Evolutionary conservation across 2,113 vertebrate genomes (phyloP), one percentile per base, ranked within the genome.

Genomic region (Pterocles gutturalis): DNA sequence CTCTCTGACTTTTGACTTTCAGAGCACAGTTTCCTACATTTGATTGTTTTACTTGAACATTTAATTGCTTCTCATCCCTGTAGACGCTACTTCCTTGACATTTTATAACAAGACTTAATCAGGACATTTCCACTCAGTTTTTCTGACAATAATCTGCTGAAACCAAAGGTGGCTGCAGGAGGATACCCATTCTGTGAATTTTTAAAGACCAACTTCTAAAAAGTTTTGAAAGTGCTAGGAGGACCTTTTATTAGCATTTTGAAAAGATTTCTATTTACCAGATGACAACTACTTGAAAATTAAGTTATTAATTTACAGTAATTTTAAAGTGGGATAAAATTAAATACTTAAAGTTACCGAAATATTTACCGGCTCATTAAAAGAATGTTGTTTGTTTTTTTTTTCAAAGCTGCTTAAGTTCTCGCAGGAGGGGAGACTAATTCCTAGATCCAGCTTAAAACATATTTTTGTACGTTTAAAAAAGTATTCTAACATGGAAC

Each of bases 61-160:
- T 88, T 97, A 90, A 92, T 96, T 95, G 12, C 71, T 87, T 92
- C 76, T 94, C 21, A 78, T 75, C 80, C 33, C 43, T 83, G 55
- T 36, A 88, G 96, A 92, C 0, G 0, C 75, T 83, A n/a, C 60
- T 88, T 90, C 34, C 48, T 51, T 95, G 88, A 81, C 83, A 94
- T 95, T 95, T 92, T 84, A 31, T 90, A 83, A 48, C 17, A 83
- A 83, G 82, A 81, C 34, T 83, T 88, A 91, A 85, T 95, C 78
- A 91, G 87, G 84, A 85, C 34, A 67, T 78, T 95, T 94, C 60
- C 2, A 0, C 55, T 82, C 13, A 21, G 12, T 87, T 93, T 94
- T 85, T 86, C 58, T 86, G 53, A 26, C 16, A 81, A 83, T 81
- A 93, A 72, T 93, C 51, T 66, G 13, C 18, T 90, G 71, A 80